phyloP scores from a whole-genome alignment of 2,797 vertebrate genomes.

The Columba guinea region DNA sequence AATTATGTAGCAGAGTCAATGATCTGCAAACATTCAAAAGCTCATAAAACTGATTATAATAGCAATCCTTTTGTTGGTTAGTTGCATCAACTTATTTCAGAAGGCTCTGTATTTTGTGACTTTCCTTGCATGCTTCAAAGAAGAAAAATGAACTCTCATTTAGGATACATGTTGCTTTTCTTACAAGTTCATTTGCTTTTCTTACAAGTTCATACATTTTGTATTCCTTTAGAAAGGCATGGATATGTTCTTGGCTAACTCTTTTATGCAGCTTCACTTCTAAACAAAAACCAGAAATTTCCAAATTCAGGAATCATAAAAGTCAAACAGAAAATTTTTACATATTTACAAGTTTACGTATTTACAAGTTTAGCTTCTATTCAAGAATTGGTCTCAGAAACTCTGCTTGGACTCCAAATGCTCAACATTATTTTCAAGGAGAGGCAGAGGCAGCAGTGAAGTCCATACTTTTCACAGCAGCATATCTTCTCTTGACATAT shows the following conservation, averaged over 20 bases:
- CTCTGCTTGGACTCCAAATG: neutral
- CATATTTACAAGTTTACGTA: too few relatives aligned
- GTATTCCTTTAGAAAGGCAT: neutral
- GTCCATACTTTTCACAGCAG: neutral
- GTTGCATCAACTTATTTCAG: neutral
- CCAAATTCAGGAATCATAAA: neutral
- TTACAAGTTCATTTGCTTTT: neutral
- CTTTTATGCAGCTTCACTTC: neutral
- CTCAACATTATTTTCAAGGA: neutral
- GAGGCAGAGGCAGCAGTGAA: neutral
- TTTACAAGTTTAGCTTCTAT: neutral
- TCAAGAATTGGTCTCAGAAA: neutral
- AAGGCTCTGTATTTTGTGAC: neutral
- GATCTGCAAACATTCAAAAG: neutral
- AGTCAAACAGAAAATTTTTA: neutral
- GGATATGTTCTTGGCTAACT: neutral
- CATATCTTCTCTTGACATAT: neutral
- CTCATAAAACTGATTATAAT: neutral
- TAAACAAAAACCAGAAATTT: neutral
- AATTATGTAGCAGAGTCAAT: neutral
- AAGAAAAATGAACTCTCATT: neutral
- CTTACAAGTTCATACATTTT: neutral
- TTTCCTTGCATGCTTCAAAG: neutral
- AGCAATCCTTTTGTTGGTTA: neutral
- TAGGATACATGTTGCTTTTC: neutral